Evolutionary conservation across 1,140 invertebrate genomes (phyloP).

Genomic region (Drosophila orosa): DNA sequence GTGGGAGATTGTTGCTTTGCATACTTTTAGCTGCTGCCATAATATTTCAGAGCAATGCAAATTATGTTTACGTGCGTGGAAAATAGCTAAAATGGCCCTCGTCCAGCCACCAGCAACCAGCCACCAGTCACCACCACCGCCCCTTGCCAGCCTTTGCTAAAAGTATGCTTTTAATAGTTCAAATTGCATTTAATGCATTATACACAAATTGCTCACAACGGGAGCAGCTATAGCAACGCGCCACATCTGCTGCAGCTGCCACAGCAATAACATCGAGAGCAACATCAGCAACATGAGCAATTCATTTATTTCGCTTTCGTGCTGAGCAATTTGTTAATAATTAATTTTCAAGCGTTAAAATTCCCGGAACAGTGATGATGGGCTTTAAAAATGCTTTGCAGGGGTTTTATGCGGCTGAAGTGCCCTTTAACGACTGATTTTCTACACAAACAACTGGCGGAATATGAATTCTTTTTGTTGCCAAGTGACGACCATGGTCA

Average conservation of each 20-base stretch:
- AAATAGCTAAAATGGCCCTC: conserved; percentile 38
- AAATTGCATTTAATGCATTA: conserved; percentile 72
- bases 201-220: conserved; percentile 51
- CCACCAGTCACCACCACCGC: neutral
- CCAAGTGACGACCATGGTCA: neutral
- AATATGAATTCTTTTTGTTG: conserved; percentile 5
- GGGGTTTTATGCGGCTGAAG: neutral
- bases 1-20: conserved; percentile 44
- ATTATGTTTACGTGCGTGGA: conserved; percentile 68
- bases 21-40: conserved; percentile 66
- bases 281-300: conserved; percentile 34
- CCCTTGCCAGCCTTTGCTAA: conserved; percentile 20
- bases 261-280: conserved; percentile 17
- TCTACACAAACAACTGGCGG: neutral
- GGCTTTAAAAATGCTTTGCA: conserved; percentile 1
- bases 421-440: neutral
- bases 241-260: conserved; percentile 28
- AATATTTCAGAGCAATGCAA: conserved; percentile 70
- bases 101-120: conserved; percentile 25
- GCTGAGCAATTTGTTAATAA: conserved; percentile 56
- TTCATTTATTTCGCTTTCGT: conserved; percentile 42
- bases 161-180: conserved; percentile 70
- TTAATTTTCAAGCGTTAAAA: conserved; percentile 40
- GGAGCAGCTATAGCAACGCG: neutral
- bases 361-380: conserved; percentile 5